Base-by-base conservation (phyloP, 1,140 invertebrate genomes). In the Drosophila parabipectinata region DNA sequence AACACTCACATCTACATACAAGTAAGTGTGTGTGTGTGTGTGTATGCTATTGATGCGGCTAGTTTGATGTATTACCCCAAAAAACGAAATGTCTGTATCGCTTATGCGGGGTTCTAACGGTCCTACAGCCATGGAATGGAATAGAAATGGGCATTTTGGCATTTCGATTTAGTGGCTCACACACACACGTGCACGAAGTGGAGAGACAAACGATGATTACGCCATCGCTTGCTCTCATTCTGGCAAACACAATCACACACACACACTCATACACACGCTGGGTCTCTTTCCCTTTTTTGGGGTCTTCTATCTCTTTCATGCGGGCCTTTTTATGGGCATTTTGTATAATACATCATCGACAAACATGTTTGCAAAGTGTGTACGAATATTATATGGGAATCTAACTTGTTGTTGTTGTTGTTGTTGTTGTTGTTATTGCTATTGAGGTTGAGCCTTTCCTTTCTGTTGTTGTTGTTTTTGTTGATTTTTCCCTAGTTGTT, bases 311-410 rank as follows among this genome's bases (percentile, higher is more conserved):
- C 87, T 90, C 87, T 62, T 52, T 90, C 85, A 90, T 90, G 87
- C 85, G 85, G 85, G 84, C 85, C 83, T 88, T 88, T 88, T 88
- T 88, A 88, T 88, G 83, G 83, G 83, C 79, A 88, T 89, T 90
- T 89, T 90, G 85, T 89, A 90, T 89, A 89, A 89, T 89, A 89
- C 85, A 89, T 89, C 85, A 89, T 90, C 85, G 84, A 89, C 85
- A 89, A 89, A 89, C 85, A 90, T 90, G 80, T 90, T 90, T 90
- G 85, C 85, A 89, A 89, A 90, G 85, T 90, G 77, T 85, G 77
- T 89, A 89, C 87, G 87, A 90, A 89, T 89, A 89, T 89, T 89
- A 89, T 89, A 89, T 89, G 81, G 85, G 87, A 89, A 89, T 90
- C 89, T 87, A 90, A 84, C 76, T 67, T 72, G 64, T 84, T 76